phyloP scores from a whole-genome alignment of 2,888 invertebrate genomes.

The Folsomia manolachei region DNA sequence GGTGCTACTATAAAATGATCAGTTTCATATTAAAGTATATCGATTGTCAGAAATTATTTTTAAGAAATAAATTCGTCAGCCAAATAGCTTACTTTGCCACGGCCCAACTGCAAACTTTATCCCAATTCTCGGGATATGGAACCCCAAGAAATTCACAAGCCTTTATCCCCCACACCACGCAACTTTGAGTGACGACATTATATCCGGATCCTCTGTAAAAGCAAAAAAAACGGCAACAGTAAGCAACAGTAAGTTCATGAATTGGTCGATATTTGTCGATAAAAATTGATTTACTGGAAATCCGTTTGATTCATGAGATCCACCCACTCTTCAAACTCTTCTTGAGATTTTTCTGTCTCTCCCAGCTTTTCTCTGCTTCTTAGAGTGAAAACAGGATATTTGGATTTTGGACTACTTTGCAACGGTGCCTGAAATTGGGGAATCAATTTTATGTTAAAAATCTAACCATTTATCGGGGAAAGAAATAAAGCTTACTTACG shows the following conservation, averaged over 20 bases:
- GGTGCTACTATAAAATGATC: slow-evolving; percentile 27
- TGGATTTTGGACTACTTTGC: slow-evolving; percentile 36
- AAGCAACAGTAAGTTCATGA: too few relatives aligned
- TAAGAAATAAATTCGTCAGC: neutral
- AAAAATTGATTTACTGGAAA: slow-evolving; percentile 29
- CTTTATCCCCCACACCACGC: slow-evolving; percentile 40
- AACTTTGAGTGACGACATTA: slow-evolving; percentile 41
- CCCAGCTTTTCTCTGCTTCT: slow-evolving; percentile 39
- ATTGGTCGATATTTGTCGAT: neutral
- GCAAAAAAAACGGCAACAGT: too few relatives aligned
- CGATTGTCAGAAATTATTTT: neutral
- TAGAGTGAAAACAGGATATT: slow-evolving; percentile 45
- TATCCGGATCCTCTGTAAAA: slow-evolving; percentile 41
- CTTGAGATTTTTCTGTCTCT: slow-evolving; percentile 33
- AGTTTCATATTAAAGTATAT: neutral
- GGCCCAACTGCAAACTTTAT: slow-evolving; percentile 44
- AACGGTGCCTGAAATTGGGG: slow-evolving; percentile 26
- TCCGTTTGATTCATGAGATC: slow-evolving; percentile 34
- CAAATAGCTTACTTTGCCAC: slow-evolving; percentile 31
- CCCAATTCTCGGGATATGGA: slow-evolving; percentile 44
- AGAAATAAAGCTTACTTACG: slow-evolving; percentile 24
- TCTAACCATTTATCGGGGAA: too few relatives aligned
- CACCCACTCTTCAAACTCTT: slow-evolving; percentile 47
- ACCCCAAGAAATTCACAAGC: slow-evolving; percentile 41
- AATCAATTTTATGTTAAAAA: too few relatives aligned